Conservation (phyloP, 2,113 vertebrate species). For the Peromyscus maniculatus region DNA sequence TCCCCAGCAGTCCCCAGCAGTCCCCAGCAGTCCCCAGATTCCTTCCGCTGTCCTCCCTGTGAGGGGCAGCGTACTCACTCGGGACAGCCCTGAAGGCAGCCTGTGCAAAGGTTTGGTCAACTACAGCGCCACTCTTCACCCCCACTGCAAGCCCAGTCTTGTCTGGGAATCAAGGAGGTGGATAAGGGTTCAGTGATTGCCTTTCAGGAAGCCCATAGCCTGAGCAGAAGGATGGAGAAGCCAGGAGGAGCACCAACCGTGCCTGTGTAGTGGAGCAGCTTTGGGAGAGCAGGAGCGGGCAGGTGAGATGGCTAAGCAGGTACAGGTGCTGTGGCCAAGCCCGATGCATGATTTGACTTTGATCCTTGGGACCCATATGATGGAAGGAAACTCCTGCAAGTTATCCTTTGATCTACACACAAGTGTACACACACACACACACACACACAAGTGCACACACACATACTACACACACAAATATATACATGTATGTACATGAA, state of each 20-base stretch:
- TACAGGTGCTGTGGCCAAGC: background rate
- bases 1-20: background rate
- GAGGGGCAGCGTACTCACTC: background rate
- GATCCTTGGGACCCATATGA: background rate
- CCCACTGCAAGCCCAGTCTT: background rate
- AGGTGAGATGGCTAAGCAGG: background rate
- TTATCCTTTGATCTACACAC: background rate
- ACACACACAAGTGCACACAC: background rate
- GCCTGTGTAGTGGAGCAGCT: accelerated
- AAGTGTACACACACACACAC: background rate
- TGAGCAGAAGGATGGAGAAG: background rate
- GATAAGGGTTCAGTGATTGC: too few species aligned
- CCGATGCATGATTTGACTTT: background rate
- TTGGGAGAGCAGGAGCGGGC: accelerated
- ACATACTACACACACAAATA: background rate
- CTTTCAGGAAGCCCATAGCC: accelerated
- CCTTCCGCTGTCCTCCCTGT: background rate
- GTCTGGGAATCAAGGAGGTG: accelerated
- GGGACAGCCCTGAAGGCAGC: background rate
- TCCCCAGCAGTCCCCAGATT: background rate
- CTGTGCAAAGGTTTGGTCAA: background rate
- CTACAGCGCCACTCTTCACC: background rate
- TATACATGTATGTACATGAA: background rate
- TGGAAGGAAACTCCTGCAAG: background rate
- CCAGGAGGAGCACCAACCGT: accelerated